A percentile compares a stretch with the other conserved stretches of the same genome.
phyloP scores from a whole-genome alignment of 2,888 invertebrate genomes.

The Rugalucina vietnamica region DNA sequence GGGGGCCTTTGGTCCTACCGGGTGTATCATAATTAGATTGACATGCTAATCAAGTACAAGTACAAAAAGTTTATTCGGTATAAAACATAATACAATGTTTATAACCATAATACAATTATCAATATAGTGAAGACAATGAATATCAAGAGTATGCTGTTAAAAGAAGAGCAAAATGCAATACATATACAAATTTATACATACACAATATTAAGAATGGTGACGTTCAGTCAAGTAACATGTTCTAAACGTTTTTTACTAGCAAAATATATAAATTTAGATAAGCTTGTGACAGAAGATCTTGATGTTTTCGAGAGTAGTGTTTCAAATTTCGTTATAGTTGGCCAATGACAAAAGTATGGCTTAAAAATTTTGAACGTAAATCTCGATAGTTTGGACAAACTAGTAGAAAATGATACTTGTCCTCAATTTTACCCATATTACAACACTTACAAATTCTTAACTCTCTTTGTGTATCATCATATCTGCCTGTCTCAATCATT shows the following conservation, averaged over 20 bases:
- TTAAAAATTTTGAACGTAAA: neutral
- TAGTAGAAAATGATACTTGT: neutral
- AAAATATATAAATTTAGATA: neutral
- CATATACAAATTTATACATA: no score
- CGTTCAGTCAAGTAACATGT: no score
- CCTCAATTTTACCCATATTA: neutral
- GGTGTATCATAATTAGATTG: no score
- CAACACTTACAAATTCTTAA: neutral
- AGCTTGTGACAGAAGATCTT: neutral
- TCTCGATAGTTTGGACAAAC: neutral
- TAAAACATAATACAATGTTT: no score
- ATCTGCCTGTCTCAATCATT: neutral
- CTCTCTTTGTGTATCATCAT: neutral
- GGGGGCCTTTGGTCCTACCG: no score
- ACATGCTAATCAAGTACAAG: no score
- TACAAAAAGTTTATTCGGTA: no score
- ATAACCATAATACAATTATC: no score
- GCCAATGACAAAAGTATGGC: neutral
- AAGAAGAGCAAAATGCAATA: no score
- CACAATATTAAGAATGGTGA: no score
- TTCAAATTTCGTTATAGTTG: neutral
- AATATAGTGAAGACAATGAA: no score
- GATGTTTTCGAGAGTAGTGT: neutral
- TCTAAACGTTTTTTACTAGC: neutral
- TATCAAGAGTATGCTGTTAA: no score